These are phyloP conservation scores for Thelaira solivaga DNA, from an alignment of 2,888 invertebrate genomes.

Conservation along the genomic window DNA sequence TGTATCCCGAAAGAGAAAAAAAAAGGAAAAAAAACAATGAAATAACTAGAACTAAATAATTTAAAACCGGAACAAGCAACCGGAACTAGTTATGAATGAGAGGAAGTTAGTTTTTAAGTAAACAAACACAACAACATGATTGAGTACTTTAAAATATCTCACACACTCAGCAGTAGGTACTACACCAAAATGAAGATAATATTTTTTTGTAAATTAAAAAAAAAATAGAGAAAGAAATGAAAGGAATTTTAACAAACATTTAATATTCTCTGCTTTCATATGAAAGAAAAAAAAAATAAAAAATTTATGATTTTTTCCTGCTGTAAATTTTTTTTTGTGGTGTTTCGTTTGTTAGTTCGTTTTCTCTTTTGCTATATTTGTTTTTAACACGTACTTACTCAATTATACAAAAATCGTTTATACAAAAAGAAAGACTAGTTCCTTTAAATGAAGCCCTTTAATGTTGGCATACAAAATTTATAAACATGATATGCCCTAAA, in stretches of 20 bases:
- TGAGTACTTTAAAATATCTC: constrained; percentile 23
- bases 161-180: neutral
- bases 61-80: constrained; percentile 51
- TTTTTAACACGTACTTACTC: constrained; percentile 44
- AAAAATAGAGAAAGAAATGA: neutral
- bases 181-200: neutral
- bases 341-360: too few species aligned
- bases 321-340: constrained; percentile 6
- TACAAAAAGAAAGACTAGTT: neutral
- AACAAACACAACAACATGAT: constrained; percentile 30
- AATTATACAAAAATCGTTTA: constrained; percentile 15
- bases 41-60: constrained; percentile 9
- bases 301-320: neutral
- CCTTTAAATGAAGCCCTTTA: neutral
- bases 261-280: neutral
- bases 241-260: constrained; percentile 13
- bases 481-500: neutral
- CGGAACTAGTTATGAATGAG: constrained; percentile 52
- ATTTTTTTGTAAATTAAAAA: constrained; percentile 5
- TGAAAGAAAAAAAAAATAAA: neutral
- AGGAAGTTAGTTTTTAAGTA: constrained; percentile 45
- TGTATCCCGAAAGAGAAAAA: neutral
- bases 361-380: constrained; percentile 37
- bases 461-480: constrained; percentile 6
- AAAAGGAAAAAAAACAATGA: neutral